Conservation (phyloP, 2,797 vertebrate species). For the Poecile montanus region DNA sequence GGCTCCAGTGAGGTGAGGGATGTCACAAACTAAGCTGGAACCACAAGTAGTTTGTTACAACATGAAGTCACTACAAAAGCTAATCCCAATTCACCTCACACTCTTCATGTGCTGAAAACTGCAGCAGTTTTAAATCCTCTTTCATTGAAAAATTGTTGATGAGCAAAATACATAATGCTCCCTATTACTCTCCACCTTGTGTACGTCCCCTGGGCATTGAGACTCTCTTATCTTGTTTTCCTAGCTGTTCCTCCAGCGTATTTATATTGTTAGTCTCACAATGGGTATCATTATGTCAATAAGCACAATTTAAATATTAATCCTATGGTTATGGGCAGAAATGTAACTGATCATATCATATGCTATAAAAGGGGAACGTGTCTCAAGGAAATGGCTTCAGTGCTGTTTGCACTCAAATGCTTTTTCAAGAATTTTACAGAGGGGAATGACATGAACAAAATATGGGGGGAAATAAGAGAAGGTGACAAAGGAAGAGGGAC, state of each 20-base stretch:
- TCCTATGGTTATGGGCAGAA: slow-evolving; percentile 23
- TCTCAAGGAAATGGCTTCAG: background rate
- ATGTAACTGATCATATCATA: background rate
- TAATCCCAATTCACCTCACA: background rate
- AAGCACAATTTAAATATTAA: slow-evolving; percentile 48
- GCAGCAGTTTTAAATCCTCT: background rate
- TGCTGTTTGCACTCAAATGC: background rate
- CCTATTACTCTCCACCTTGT: slow-evolving; percentile 17
- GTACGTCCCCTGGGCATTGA: background rate
- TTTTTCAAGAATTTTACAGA: background rate
- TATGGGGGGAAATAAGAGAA: background rate
- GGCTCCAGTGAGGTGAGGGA: background rate
- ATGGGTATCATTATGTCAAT: slow-evolving; percentile 54
- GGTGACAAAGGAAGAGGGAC: background rate
- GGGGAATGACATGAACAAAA: background rate
- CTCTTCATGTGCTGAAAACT: slow-evolving; percentile 3
- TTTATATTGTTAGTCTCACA: slow-evolving; percentile 40
- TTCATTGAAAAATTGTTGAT: slow-evolving; percentile 53
- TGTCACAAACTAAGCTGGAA: background rate
- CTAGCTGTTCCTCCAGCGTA: slow-evolving; percentile 40
- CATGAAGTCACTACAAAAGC: background rate
- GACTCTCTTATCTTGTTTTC: slow-evolving; percentile 58
- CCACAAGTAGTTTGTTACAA: background rate
- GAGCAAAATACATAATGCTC: slow-evolving; percentile 37
- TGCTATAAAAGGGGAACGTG: background rate